phyloP scores from a whole-genome alignment of 2,113 vertebrate genomes.

The Anser brachyrhynchus region DNA sequence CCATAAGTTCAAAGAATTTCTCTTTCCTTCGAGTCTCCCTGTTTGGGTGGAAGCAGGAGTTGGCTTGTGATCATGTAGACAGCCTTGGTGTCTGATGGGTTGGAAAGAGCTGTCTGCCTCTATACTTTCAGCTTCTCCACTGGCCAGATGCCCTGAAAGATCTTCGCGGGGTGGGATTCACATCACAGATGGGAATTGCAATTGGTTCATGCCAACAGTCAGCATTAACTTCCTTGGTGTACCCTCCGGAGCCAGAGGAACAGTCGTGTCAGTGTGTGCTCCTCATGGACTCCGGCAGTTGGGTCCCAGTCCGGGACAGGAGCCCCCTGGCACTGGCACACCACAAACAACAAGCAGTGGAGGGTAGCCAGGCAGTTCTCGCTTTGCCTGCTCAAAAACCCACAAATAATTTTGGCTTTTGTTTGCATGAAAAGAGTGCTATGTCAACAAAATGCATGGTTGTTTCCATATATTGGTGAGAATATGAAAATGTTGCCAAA shows the following conservation, averaged over 20 bases:
- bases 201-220: neutral
- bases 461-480: neutral
- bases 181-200: conserved; percentile 17
- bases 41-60: neutral
- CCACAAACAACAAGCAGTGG: fast-evolving
- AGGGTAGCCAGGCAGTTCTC: neutral
- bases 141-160: conserved; percentile 21
- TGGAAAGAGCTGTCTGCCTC: conserved; percentile 22
- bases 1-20: neutral
- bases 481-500: neutral
- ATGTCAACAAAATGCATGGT: fast-evolving
- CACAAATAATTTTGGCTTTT: neutral
- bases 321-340: neutral
- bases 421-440: neutral
- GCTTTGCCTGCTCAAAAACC: neutral
- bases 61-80: neutral
- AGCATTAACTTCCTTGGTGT: neutral
- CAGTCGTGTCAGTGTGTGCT: neutral
- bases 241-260: neutral
- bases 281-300: fast-evolving
- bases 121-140: neutral
- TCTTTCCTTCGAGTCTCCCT: neutral
- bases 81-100: neutral
- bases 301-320: neutral
- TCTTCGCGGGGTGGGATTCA: neutral